Percentiles rank a stretch among this genome's conserved stretches.
phyloP scores from a whole-genome alignment of 2,797 vertebrate species.

The Tauraco hartlaubi region DNA sequence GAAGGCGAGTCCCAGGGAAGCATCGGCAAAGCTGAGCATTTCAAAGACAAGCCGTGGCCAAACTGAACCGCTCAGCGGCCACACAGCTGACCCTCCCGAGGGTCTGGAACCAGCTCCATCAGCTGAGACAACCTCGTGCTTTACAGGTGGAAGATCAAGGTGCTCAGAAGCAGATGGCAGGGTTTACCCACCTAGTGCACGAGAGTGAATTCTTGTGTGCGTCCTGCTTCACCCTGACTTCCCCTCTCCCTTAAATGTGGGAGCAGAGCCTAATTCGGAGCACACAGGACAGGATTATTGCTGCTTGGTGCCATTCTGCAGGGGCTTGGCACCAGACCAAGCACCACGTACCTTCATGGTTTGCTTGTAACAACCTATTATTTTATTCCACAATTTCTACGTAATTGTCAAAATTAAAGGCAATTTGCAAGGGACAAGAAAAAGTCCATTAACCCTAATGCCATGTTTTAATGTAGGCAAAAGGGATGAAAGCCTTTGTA shows the following conservation, averaged over 20 bases:
- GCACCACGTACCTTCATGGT: accelerated
- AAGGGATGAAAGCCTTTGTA: neutral
- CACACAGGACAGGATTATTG: accelerated
- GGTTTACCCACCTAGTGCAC: accelerated
- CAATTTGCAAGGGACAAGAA: neutral
- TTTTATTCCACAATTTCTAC: neutral
- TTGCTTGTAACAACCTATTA: neutral
- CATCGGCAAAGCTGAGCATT: neutral
- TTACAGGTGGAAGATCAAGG: neutral
- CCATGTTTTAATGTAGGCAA: neutral
- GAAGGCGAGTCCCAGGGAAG: neutral
- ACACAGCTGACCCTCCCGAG: neutral
- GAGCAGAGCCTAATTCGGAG: accelerated
- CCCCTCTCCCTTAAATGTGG: neutral
- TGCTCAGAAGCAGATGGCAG: neutral
- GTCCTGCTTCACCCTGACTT: neutral
- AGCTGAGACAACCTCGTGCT: neutral
- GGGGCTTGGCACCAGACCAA: neutral
- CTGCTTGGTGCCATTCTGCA: neutral
- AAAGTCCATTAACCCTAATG: neutral
- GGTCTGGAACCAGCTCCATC: neutral
- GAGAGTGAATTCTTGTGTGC: neutral
- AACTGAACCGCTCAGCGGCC: neutral
- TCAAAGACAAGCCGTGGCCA: neutral
- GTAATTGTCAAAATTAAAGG: neutral